phyloP scores from a whole-genome alignment of 37 sponge, comb jelly and placozoan genomes.

The Halichondria panicea region DNA sequence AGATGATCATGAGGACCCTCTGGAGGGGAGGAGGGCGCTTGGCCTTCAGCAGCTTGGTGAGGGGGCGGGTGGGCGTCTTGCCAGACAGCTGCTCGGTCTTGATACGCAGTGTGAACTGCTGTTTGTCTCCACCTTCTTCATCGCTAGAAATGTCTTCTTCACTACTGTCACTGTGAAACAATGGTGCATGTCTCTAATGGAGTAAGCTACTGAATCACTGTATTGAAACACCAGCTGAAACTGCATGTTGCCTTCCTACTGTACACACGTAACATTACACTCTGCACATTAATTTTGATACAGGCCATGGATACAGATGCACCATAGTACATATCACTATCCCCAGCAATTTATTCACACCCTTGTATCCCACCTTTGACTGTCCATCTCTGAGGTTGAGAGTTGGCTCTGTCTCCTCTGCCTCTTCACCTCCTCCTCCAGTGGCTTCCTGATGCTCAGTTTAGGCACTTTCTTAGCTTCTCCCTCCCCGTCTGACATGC shows the following conservation, averaged over 20 bases:
- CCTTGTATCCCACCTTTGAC: not conserved
- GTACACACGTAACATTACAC: too few relatives aligned
- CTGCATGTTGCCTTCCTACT: too few relatives aligned
- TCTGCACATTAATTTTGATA: too few relatives aligned
- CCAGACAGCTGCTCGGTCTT: constrained; percentile 9
- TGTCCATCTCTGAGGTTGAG: not conserved
- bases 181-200: too few relatives aligned
- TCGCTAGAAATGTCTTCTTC: constrained; percentile 13
- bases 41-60: constrained; percentile 18
- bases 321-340: not conserved
- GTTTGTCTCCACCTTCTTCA: constrained; percentile 9
- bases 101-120: constrained; percentile 8
- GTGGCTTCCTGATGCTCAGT: constrained; percentile 1
- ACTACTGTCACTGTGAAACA: constrained; percentile 32
- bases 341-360: not conserved
- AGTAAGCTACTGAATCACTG: too few relatives aligned
- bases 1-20: constrained; percentile 41
- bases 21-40: constrained; percentile 40
- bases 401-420: not conserved
- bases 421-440: not conserved
- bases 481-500: too few relatives aligned
- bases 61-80: not conserved
- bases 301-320: too few relatives aligned
- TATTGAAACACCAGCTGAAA: not conserved
- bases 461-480: constrained; percentile 29